These are phyloP conservation scores for Phaonia tiefii DNA, from an alignment of 2,888 invertebrate species.

Conservation along the genomic window DNA sequence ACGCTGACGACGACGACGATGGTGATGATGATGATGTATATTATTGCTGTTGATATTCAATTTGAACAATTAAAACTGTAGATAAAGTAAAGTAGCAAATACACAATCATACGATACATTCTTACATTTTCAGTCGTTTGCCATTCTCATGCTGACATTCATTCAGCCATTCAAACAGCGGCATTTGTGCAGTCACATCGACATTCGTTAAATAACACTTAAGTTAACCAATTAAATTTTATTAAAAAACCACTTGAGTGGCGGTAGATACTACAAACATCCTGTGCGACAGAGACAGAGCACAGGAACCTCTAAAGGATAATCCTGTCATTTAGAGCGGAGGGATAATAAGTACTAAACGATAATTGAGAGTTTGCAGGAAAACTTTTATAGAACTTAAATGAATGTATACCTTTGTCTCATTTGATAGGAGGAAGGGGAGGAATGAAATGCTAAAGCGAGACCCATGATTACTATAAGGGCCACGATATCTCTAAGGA, in stretches of 20 bases:
- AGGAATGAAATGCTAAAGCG: no score
- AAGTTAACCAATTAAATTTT: conserved; percentile 63
- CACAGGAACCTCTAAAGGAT: neutral
- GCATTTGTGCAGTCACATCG: conserved; percentile 30
- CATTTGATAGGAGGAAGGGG: no score
- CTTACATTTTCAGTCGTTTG: neutral
- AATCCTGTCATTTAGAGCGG: neutral
- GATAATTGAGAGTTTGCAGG: conserved; percentile 2
- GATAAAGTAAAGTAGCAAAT: conserved; percentile 24
- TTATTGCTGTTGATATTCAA: conserved; percentile 36
- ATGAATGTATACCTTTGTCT: neutral
- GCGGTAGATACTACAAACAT: conserved; percentile 31
- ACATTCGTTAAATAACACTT: conserved; percentile 53
- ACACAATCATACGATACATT: neutral
- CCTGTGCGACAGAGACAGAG: neutral
- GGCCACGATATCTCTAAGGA: no score
- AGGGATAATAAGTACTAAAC: conserved; percentile 22
- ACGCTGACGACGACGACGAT: conserved; percentile 8
- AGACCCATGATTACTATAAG: no score
- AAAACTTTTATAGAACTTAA: conserved; percentile 27
- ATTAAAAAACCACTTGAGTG: conserved; percentile 58
- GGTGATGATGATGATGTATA: neutral
- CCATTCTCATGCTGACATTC: neutral
- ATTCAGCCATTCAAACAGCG: neutral
- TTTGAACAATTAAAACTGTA: conserved; percentile 37